Evolutionary conservation across 2,797 vertebrate genomes (phyloP), one percentile per base, ranked within the genome.

Genomic region (Cyclura pinguis): DNA sequence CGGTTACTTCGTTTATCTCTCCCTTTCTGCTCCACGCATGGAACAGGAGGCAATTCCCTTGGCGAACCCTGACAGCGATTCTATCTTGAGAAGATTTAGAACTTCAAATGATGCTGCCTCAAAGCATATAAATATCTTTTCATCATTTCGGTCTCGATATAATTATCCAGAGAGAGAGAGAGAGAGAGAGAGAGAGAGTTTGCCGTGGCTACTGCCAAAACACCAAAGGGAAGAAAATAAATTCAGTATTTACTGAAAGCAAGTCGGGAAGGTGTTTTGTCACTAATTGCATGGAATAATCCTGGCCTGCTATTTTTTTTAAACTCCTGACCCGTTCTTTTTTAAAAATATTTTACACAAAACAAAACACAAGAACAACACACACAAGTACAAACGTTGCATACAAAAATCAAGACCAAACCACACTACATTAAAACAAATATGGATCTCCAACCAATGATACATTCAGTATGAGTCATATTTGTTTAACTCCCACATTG

Each of bases 91-190:
- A 95, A 95, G 94, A 95, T 94, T 95, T 93, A 84, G 89, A 90
- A 94, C 96, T 96, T 96, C 95, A 96, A 96, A 96, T 93, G 7
- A 85, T 91, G 92, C 93, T 78, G 95, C 96, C 96, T 96, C 95
- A 96, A 95, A 96, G 96, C 94, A 90, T 91, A 89, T 95, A 94
- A 93, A 95, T 94, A 95, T 93, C 95, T 95, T 96, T 96, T 96
- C 96, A 96, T 96, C 96, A 94, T 93, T 93, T 93, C 95, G 92
- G 94, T 92, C 85, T 50, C 57, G 91, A 92, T 95, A 95, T 96
- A 95, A 95, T 96, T 96, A 95, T 93, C 92, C 90, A 29, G 74
- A 93, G 91, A 92, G 85, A 93, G 91, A 92, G 90, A 35, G 47
- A 57, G n/a, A 35, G 52, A 29, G 47, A 16, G 12, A 77, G 74